phyloP scores from a whole-genome alignment of 2,888 invertebrate species.

The Brenthis hecate region DNA sequence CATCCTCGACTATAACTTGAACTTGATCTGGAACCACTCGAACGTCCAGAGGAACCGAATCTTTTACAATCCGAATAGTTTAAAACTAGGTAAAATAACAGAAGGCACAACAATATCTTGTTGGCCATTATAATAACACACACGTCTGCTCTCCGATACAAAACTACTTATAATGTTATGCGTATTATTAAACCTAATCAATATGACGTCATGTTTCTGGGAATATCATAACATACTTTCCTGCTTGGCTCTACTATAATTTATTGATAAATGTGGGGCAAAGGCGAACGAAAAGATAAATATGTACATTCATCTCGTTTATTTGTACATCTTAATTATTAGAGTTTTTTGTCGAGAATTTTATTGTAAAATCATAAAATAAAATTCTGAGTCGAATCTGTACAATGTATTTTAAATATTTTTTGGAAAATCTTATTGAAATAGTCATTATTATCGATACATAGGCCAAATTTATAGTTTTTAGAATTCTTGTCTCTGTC shows the following conservation, averaged over 20 bases:
- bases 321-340: no score
- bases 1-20: constrained; percentile 31
- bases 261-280: constrained; percentile 22
- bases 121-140: constrained; percentile 58
- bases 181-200: constrained; percentile 34
- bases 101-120: constrained; percentile 62
- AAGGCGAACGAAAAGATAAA: constrained; percentile 15
- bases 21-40: constrained; percentile 35
- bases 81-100: constrained; percentile 51
- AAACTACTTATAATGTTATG: neutral
- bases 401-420: no score
- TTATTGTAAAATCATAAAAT: no score
- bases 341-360: no score
- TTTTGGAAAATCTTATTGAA: no score
- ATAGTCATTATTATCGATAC: no score
- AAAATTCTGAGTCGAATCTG: no score
- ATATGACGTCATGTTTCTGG: constrained; percentile 48
- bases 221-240: constrained; percentile 42
- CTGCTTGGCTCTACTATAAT: constrained; percentile 19
- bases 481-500: no score
- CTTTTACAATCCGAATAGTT: constrained; percentile 52
- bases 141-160: constrained; percentile 45
- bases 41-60: constrained; percentile 39
- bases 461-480: no score
- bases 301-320: neutral